Evolutionary conservation across 2,797 vertebrate species (phyloP).

Genomic region (Cichlasoma orientale): DNA sequence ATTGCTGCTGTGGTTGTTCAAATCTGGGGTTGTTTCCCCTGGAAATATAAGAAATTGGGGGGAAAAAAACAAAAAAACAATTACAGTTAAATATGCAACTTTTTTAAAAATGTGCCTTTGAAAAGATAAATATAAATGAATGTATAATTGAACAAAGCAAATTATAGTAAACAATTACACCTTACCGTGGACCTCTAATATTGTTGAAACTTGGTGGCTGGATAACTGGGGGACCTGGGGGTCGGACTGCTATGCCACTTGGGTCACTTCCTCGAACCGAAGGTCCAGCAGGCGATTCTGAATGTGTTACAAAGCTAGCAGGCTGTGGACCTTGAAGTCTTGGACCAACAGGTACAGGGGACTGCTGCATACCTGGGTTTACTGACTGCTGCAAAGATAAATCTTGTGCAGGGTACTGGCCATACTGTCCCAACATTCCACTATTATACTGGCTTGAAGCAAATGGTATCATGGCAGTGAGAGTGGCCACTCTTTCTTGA

Average conservation of each 20-base stretch:
- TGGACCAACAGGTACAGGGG: constrained; percentile 50
- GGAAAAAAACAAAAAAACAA: neutral
- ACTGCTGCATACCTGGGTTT: constrained; percentile 54
- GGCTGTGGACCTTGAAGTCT: constrained; percentile 51
- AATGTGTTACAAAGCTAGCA: constrained; percentile 51
- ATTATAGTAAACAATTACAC: neutral
- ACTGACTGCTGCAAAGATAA: constrained; percentile 69
- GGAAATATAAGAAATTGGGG: neutral
- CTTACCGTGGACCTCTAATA: constrained; percentile 85
- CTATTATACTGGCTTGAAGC: constrained; percentile 71
- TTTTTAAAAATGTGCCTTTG: neutral
- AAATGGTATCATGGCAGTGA: constrained; percentile 86
- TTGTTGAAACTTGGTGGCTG: constrained; percentile 83
- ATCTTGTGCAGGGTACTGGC: constrained; percentile 78
- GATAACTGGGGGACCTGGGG: constrained; percentile 76
- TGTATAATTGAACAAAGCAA: neutral
- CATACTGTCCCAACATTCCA: constrained; percentile 83
- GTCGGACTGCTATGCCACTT: constrained; percentile 67
- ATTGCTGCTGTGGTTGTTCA: constrained; percentile 76
- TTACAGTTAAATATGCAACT: neutral
- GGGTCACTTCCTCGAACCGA: constrained; percentile 64
- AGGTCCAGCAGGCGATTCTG: constrained; percentile 55
- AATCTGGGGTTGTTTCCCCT: constrained; percentile 61
- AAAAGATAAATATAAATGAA: neutral
- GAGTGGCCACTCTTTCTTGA: constrained; percentile 88